These are phyloP conservation scores for Nothoprocta perdicaria DNA, from an alignment of 2,113 vertebrate genomes.

Conservation along the genomic window DNA sequence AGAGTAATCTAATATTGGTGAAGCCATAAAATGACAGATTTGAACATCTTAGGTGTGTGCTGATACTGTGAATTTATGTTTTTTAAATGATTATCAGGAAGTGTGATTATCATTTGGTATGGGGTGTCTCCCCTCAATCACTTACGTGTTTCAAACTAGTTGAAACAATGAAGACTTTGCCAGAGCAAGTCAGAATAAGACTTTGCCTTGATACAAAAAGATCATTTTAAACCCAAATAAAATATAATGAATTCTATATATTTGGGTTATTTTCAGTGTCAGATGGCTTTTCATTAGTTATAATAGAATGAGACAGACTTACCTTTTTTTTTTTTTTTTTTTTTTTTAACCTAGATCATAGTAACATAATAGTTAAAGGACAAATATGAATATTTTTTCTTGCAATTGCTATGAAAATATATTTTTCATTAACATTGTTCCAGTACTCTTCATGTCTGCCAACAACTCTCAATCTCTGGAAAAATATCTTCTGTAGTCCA, in stretches of 20 bases:
- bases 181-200: background rate
- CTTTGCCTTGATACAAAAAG: background rate
- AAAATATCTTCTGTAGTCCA: conserved; percentile 60
- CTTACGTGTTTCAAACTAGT: background rate
- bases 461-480: conserved; percentile 45
- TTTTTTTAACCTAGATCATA: background rate
- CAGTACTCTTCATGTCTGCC: conserved; percentile 19
- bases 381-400: conserved; percentile 1
- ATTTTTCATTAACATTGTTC: conserved; percentile 59
- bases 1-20: background rate
- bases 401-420: conserved; percentile 34
- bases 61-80: background rate
- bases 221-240: background rate
- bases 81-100: background rate
- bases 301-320: background rate
- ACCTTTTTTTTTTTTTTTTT: background rate
- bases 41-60: background rate
- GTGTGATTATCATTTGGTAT: background rate
- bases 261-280: background rate
- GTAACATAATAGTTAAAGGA: conserved; percentile 37
- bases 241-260: background rate
- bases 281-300: background rate
- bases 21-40: background rate
- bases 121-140: background rate
- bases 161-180: background rate